Base-by-base conservation (phyloP, 2,113 vertebrate genomes). In the Lagenorhynchus albirostris region DNA sequence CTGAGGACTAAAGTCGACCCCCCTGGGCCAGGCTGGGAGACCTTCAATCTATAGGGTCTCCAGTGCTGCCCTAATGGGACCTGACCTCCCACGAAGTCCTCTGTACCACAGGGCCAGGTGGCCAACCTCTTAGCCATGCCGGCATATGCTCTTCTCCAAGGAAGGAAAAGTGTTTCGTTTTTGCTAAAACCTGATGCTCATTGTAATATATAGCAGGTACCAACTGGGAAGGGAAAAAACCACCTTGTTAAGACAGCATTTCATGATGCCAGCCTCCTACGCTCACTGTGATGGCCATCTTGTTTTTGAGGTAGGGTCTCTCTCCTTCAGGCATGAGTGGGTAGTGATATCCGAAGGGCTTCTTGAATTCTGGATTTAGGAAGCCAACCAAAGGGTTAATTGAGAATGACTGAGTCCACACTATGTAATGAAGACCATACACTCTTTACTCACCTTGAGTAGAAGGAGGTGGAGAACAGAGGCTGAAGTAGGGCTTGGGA, bases 161-260 rank as follows among this genome's bases (percentile, higher is more conserved):
- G 88, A 94, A 81, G 50, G 67, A 80, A 82, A 93, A 92, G 29
- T 77, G 80, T 91, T 95, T 97, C 50, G 33, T 76, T 94, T 97
- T 84, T 94, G 60, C 31, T 85, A 92, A 96, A 89, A 80, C 12
- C 47, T 80, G 80, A 70, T 88, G 15, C 68, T 84, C 33, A 36
- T 77, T 95, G 15, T 91, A 88, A 87, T 44, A 23, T 38, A 58
- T n/a, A 92, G 53, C 26, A 79, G 12, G 47, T 68, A 13, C 23
- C n/a, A 79, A 85, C 41, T 25, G 25, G 68, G 63, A 67, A 87
- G 70, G 53, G 44, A 41, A 60, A 38, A 53, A 67, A 12, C 7
- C 31, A 73, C 8, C 53, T 83, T 89, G 21, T 80, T 68, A 80
- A 95, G 86, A 85, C 6, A 90, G 53, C 47, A 5, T 76, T 94